Base-by-base conservation (phyloP, 2,888 invertebrate genomes). In the Aleiodes alternator region DNA sequence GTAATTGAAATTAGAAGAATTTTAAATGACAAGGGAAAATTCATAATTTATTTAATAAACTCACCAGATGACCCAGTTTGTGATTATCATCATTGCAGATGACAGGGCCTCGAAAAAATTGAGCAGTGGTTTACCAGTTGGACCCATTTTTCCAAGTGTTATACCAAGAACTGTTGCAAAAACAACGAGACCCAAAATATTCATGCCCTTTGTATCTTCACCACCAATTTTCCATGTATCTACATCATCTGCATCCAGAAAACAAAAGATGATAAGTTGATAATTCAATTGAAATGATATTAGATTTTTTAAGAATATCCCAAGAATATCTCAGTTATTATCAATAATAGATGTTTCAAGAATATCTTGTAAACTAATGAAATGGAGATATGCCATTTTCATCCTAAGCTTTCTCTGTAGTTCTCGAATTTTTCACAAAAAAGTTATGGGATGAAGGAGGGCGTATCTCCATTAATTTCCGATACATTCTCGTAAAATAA, bases 1-100 rank as follows among this genome's bases (percentile, higher is more conserved):
- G 59, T 38, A 73, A 73, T 66, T 38, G 34, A 38, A 0, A 68
- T 50, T 50, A 8, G 12, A 69, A 29, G 7, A 23, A 9, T 56
- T 56, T 34, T 23, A 23, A 29, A 31, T 23, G 29, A 31, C 23
- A 0, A 16, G 12, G 12, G 8, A 48, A 70, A 57, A 16, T 11
- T 23, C 38, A 53, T 11, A n/a, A 53, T 50, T 31, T 43, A 72
- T 56, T 43, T 16, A 16, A 11, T 16, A 34, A 16, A 68, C 81
- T 92, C 89, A 97, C 97, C 98, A 98, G 88, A 99, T 98, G 80
- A 98, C 97, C 95, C 97, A 96, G 76, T 95, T 94, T 76, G 99
- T 98, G 80, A 99, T 97, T 75, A 95, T 94, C 98, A 99, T 98
- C 94, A 97, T 97, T 34, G 97, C 96, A 85, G 98, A 97, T 16